Percentiles rank a stretch among this genome's conserved stretches.
phyloP scores from a whole-genome alignment of 2,113 vertebrate species.

The Saccopteryx bilineata region DNA sequence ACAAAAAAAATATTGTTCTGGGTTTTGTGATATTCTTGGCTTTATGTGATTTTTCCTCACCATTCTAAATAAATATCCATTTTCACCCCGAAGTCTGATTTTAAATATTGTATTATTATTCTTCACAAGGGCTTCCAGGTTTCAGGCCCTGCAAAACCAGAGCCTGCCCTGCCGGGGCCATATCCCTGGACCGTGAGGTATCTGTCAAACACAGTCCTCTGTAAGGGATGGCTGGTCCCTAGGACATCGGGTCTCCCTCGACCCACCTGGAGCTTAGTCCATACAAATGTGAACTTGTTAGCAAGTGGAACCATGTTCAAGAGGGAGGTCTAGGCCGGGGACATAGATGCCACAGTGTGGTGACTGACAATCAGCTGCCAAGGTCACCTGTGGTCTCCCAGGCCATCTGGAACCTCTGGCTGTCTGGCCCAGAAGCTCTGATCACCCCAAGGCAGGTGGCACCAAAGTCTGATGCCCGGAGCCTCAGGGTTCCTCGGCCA shows the following conservation, averaged over 20 bases:
- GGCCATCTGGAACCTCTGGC: not conserved
- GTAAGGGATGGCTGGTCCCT: not conserved
- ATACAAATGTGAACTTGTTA: rapidly evolving
- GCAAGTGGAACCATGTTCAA: rapidly evolving
- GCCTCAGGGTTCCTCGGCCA: rapidly evolving
- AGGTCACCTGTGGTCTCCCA: not conserved
- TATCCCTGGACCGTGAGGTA: not conserved
- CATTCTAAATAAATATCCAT: not conserved
- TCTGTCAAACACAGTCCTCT: rapidly evolving
- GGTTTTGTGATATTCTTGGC: not conserved
- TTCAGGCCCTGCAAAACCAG: not conserved
- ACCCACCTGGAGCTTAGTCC: rapidly evolving
- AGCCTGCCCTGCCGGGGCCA: rapidly evolving
- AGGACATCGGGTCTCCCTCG: not conserved
- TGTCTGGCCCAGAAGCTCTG: not conserved
- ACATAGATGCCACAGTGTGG: rapidly evolving
- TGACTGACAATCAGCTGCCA: not conserved
- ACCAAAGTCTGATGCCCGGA: not conserved
- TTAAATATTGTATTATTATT: not conserved
- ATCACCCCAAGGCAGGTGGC: no score
- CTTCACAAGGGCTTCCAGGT: not conserved
- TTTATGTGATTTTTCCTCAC: not conserved
- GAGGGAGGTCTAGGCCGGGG: not conserved
- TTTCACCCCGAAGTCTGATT: not conserved
- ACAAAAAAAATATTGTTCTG: not conserved